These are phyloP conservation scores for Caenorhabditis virilis DNA, from an alignment of 2,888 invertebrate species.

Conservation along the genomic window DNA sequence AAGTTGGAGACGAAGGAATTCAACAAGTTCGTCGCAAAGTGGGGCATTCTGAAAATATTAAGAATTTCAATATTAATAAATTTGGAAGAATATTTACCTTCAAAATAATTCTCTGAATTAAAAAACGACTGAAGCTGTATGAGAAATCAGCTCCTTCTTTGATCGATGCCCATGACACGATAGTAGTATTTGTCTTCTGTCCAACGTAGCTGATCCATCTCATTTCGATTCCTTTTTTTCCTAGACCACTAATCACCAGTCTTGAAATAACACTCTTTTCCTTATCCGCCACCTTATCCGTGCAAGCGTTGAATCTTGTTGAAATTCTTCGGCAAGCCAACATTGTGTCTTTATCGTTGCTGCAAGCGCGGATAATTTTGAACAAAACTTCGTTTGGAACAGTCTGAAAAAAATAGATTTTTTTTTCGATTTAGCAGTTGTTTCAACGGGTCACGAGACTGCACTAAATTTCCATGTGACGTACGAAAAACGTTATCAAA, in stretches of 20 bases:
- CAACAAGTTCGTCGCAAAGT: slow-evolving; percentile 35
- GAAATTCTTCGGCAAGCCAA: slow-evolving; percentile 31
- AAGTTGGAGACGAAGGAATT: slow-evolving; percentile 40
- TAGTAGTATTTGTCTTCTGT: slow-evolving; percentile 25
- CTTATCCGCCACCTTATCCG: slow-evolving; percentile 19
- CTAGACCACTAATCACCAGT: slow-evolving; percentile 31
- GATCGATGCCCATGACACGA: slow-evolving; percentile 23
- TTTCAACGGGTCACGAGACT: background rate
- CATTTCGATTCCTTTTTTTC: slow-evolving; percentile 37
- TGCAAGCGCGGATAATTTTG: slow-evolving; percentile 27
- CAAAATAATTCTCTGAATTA: slow-evolving; percentile 39
- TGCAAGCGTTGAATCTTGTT: slow-evolving; percentile 29
- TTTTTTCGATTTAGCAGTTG: slow-evolving; percentile 1
- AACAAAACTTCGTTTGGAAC: slow-evolving; percentile 44
- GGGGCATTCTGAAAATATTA: no score
- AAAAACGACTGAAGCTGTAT: slow-evolving; percentile 37
- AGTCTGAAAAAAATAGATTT: slow-evolving; percentile 22
- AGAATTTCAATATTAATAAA: no score
- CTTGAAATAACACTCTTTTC: slow-evolving; percentile 31
- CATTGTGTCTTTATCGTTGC: slow-evolving; percentile 13
- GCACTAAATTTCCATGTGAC: background rate
- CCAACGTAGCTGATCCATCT: slow-evolving; percentile 40
- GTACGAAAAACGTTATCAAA: background rate
- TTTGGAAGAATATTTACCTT: no score
- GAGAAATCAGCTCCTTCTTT: slow-evolving; percentile 7